These are phyloP conservation scores for Phortica okadai DNA, from an alignment of 2,888 invertebrate species.

Conservation along the genomic window DNA sequence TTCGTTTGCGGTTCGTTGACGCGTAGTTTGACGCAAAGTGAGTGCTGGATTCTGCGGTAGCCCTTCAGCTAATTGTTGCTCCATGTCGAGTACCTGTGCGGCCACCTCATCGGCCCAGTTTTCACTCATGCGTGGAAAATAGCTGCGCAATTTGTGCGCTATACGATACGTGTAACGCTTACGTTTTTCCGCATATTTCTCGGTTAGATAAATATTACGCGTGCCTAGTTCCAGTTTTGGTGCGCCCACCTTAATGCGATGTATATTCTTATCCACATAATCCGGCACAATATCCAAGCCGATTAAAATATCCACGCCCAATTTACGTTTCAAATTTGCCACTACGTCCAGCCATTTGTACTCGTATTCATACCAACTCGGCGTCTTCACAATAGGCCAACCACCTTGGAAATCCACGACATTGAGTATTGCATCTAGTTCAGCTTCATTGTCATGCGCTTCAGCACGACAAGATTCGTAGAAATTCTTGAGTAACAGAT, in stretches of 20 bases:
- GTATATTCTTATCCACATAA: slow-evolving; percentile 63
- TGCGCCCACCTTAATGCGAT: slow-evolving; percentile 71
- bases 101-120: slow-evolving; percentile 66
- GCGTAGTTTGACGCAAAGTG: slow-evolving; percentile 66
- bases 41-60: slow-evolving; percentile 62
- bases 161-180: slow-evolving; percentile 58
- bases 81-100: slow-evolving; percentile 64
- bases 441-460: slow-evolving; percentile 52
- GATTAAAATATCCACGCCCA: slow-evolving; percentile 71
- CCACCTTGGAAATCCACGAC: slow-evolving; percentile 68
- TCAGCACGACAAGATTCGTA: slow-evolving; percentile 64
- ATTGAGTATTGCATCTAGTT: slow-evolving; percentile 56
- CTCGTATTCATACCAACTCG: slow-evolving; percentile 66
- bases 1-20: slow-evolving; percentile 60
- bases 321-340: slow-evolving; percentile 62
- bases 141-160: slow-evolving; percentile 56
- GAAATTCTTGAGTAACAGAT: slow-evolving; percentile 65
- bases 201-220: slow-evolving; percentile 59
- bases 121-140: slow-evolving; percentile 64
- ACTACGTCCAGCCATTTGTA: slow-evolving; percentile 72
- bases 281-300: slow-evolving; percentile 71
- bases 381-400: slow-evolving; percentile 67
- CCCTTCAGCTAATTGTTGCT: slow-evolving; percentile 68
- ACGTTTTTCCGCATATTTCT: slow-evolving; percentile 48
- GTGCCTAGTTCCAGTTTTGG: slow-evolving; percentile 59